Conservation (phyloP, 2,888 invertebrate genomes). For the Portevinia maculata region DNA sequence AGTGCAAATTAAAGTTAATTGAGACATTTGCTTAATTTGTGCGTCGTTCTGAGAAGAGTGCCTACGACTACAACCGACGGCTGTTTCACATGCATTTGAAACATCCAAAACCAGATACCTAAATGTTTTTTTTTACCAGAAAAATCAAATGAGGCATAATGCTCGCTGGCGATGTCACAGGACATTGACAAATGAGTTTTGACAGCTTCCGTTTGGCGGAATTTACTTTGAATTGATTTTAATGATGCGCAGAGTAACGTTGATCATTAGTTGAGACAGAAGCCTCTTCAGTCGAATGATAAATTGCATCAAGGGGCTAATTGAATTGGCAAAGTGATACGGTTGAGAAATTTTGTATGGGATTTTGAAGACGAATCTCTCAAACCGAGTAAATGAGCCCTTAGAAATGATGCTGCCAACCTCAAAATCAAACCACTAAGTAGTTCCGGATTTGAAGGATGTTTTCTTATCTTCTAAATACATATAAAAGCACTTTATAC, state of each 20-base stretch:
- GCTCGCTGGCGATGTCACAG: slow-evolving; percentile 45
- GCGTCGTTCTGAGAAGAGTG: slow-evolving; percentile 55
- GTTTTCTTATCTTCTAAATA: too few relatives aligned
- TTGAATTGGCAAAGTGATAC: slow-evolving; percentile 19
- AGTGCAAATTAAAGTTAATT: slow-evolving; percentile 71
- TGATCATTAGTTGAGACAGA: slow-evolving; percentile 23
- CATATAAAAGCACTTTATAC: too few relatives aligned
- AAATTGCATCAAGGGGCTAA: slow-evolving; percentile 5
- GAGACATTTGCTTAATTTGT: slow-evolving; percentile 71
- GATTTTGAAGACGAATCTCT: too few relatives aligned
- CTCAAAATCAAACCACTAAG: too few relatives aligned
- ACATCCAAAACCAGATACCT: neutral
- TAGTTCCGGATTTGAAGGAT: too few relatives aligned
- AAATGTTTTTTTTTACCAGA: slow-evolving; percentile 7
- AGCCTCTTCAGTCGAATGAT: slow-evolving; percentile 5
- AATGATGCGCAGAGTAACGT: slow-evolving; percentile 46
- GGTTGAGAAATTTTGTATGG: neutral
- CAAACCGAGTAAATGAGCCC: neutral
- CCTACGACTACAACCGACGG: neutral
- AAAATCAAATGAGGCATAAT: slow-evolving; percentile 53
- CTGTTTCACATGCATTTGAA: slow-evolving; percentile 17
- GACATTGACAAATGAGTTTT: slow-evolving; percentile 66
- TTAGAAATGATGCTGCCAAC: too few relatives aligned
- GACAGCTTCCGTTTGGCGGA: slow-evolving; percentile 71
- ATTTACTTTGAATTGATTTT: slow-evolving; percentile 68